These are phyloP conservation scores for Druon quercuslanigerum DNA, from an alignment of 1,140 invertebrate genomes.

Conservation along the genomic window DNA sequence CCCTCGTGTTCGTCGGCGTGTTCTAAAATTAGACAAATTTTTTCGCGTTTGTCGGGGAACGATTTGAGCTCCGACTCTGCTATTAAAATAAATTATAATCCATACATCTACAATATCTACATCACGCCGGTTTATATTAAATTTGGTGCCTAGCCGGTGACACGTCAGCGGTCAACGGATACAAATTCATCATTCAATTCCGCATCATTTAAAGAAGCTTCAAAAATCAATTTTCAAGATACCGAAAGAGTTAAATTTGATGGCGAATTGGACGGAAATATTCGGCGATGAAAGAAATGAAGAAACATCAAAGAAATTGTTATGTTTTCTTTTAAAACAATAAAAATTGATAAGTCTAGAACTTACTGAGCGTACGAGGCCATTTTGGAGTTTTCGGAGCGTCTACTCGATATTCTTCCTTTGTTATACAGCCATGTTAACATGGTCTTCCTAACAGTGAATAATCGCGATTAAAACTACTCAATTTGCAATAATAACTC, in stretches of 20 bases:
- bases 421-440: constrained; percentile 26
- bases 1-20: constrained; percentile 21
- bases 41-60: constrained; percentile 34
- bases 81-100: constrained; percentile 41
- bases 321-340: constrained; percentile 33
- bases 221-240: neutral
- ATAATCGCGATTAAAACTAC: constrained; percentile 7
- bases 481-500: constrained; percentile 22
- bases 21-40: neutral
- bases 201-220: neutral
- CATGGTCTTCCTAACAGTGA: neutral
- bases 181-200: constrained; percentile 31
- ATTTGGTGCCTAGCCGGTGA: constrained; percentile 41
- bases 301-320: neutral
- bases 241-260: neutral
- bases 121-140: constrained; percentile 30
- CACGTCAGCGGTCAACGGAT: constrained; percentile 56
- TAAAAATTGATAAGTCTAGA: constrained; percentile 34
- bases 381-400: constrained; percentile 53
- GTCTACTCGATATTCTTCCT: constrained; percentile 10
- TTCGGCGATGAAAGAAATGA: neutral
- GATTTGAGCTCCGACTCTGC: constrained; percentile 25
- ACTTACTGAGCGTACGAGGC: constrained; percentile 60
- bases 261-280: neutral
- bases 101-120: constrained; percentile 43